These are phyloP conservation scores for Semicossyphus pulcher DNA, from an alignment of 2,113 vertebrate genomes.

Conservation along the genomic window DNA sequence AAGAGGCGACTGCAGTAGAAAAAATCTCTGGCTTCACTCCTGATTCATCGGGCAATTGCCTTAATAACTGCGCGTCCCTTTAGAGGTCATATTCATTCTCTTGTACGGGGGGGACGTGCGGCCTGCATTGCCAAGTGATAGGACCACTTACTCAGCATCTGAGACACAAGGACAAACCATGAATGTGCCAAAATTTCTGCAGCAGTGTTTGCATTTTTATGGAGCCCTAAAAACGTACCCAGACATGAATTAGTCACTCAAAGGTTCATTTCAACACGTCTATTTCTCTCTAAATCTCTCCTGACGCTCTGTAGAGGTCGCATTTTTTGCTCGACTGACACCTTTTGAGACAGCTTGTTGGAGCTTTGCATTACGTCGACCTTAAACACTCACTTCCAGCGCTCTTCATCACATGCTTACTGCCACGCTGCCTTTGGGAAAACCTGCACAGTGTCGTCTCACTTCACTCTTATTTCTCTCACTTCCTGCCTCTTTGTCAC, in stretches of 20 bases:
- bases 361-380: background rate
- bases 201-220: background rate
- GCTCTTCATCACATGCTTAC: constrained; percentile 25
- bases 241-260: background rate
- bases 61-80: background rate
- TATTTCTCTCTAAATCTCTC: background rate
- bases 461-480: constrained; percentile 37
- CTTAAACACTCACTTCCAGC: constrained; percentile 14
- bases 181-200: background rate
- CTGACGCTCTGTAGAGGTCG: background rate
- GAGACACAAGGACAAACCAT: background rate
- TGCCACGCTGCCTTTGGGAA: constrained; percentile 6
- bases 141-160: constrained; percentile 26
- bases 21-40: background rate
- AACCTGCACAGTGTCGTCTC: constrained; percentile 13
- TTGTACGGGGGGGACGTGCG: background rate
- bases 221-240: background rate
- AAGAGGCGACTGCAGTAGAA: background rate
- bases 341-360: background rate
- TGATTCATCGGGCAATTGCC: background rate
- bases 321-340: background rate
- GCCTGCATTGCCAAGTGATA: constrained; percentile 1
- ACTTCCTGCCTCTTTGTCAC: constrained; percentile 54
- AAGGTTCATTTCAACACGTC: background rate
- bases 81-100: background rate